phyloP scores from a whole-genome alignment of 2,888 invertebrate species.

The Dasypogon diadema region DNA sequence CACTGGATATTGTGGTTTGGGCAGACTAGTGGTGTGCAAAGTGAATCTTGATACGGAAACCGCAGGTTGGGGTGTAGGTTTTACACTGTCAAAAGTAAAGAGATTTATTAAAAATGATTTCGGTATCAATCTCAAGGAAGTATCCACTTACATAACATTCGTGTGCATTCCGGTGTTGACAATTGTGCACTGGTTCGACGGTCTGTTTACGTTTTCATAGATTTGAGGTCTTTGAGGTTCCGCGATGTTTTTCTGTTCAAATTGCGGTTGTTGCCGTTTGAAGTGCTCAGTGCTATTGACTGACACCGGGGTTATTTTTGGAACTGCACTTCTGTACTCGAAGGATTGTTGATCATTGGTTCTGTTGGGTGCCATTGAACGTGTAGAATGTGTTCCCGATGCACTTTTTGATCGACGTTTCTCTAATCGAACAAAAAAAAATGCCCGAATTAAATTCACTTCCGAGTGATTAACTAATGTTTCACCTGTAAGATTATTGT shows the following conservation, averaged over 20 bases:
- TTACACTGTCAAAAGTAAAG: slow-evolving; percentile 61
- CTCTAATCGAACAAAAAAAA: slow-evolving; percentile 58
- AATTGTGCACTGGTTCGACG: slow-evolving; percentile 62
- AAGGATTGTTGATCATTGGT: slow-evolving; percentile 60
- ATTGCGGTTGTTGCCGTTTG: slow-evolving; percentile 56
- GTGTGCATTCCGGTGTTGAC: slow-evolving; percentile 67
- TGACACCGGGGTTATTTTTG: slow-evolving; percentile 63
- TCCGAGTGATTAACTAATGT: slow-evolving; percentile 54
- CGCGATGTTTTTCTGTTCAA: slow-evolving; percentile 48
- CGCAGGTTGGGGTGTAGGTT: slow-evolving; percentile 67
- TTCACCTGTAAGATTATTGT: slow-evolving; percentile 71
- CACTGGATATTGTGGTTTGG: slow-evolving; percentile 79
- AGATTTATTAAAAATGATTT: slow-evolving; percentile 23
- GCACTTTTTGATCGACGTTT: slow-evolving; percentile 69
- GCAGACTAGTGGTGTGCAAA: slow-evolving; percentile 79
- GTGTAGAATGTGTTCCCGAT: slow-evolving; percentile 62
- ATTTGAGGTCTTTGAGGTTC: slow-evolving; percentile 56
- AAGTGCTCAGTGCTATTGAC: slow-evolving; percentile 62
- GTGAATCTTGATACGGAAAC: slow-evolving; percentile 73
- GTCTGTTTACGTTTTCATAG: slow-evolving; percentile 58
- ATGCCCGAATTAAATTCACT: not conserved
- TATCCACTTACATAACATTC: slow-evolving; percentile 67
- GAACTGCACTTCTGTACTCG: slow-evolving; percentile 57
- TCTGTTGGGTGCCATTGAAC: slow-evolving; percentile 62
- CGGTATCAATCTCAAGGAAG: slow-evolving; percentile 20